A percentile compares a stretch with the other conserved stretches of the same genome.
Conservation (phyloP, 1,140 invertebrate species). For the Mylabris phalerata region DNA sequence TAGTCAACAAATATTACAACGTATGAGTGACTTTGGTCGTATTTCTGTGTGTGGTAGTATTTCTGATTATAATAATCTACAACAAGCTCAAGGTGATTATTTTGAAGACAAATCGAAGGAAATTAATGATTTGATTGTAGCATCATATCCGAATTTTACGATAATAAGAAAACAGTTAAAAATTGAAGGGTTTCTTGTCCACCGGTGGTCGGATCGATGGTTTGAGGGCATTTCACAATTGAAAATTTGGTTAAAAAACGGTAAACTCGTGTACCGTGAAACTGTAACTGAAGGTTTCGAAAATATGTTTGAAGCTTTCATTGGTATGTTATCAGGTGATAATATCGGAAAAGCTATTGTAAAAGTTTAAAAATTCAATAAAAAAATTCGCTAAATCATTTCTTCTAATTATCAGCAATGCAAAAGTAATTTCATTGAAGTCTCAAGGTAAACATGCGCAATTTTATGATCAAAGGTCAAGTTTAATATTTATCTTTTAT, state of each 20-base stretch:
- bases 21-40: constrained; percentile 56
- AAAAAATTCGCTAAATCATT: not conserved
- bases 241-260: constrained; percentile 48
- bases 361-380: constrained; percentile 18
- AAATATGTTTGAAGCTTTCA: constrained; percentile 56
- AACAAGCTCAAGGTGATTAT: constrained; percentile 36
- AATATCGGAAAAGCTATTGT: constrained; percentile 61
- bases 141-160: constrained; percentile 43
- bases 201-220: constrained; percentile 47
- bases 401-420: not conserved
- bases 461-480: not conserved
- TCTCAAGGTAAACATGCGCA: no score
- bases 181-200: constrained; percentile 58
- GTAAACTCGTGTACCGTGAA: constrained; percentile 55
- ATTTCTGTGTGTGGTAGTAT: constrained; percentile 60
- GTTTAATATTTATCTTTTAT: not conserved
- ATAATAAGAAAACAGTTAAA: constrained; percentile 46
- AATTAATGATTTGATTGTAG: constrained; percentile 18
- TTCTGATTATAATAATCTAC: constrained; percentile 49
- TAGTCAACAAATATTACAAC: constrained; percentile 50
- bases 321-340: constrained; percentile 53
- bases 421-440: no score
- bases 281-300: constrained; percentile 58
- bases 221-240: constrained; percentile 50
- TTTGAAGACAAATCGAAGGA: not conserved